Conservation (phyloP, 2,113 vertebrate species). For the Scopus umbretta region DNA sequence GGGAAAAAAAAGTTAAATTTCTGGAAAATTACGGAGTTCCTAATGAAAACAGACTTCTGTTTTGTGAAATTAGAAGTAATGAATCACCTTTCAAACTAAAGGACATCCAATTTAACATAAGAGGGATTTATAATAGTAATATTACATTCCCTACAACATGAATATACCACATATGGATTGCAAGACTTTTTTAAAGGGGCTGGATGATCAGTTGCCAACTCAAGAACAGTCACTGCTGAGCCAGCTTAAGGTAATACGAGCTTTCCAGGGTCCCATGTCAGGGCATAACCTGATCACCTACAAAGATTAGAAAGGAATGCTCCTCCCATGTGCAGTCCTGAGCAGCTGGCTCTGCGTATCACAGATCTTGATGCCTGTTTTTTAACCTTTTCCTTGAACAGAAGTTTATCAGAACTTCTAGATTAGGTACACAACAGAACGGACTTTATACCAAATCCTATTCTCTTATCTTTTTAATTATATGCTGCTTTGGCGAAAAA, state of each 20-base stretch:
- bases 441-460: background rate
- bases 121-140: background rate
- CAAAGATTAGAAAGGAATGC: constrained; percentile 50
- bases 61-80: background rate
- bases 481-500: background rate
- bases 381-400: background rate
- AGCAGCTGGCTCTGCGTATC: background rate
- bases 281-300: constrained; percentile 26
- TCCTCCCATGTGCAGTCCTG: background rate
- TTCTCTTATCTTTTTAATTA: background rate
- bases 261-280: background rate
- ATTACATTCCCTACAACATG: background rate
- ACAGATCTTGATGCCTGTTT: background rate
- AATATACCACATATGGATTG: background rate
- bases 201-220: background rate
- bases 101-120: background rate
- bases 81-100: background rate
- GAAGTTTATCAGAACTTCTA: background rate
- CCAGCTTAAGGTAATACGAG: constrained; percentile 2
- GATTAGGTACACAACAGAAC: background rate
- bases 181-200: background rate
- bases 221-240: constrained; percentile 17
- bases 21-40: background rate
- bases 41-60: background rate
- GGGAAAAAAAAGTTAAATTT: background rate